Base-by-base conservation (phyloP, 2,888 invertebrate species). In the Drosophila ochracea region DNA sequence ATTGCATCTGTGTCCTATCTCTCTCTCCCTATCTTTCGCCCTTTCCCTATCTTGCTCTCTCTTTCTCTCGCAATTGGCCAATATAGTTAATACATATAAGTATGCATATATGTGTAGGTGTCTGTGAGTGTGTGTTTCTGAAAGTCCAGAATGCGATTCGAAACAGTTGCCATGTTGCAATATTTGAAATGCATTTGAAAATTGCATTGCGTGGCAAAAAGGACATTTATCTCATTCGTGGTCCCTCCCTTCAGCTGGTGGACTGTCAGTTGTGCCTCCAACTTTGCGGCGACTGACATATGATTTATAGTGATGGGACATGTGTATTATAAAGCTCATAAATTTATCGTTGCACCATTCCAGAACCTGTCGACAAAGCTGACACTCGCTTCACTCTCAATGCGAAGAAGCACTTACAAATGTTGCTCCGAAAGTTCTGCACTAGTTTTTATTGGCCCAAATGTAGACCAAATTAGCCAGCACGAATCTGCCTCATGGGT, bases 241-340 rank as follows among this genome's bases (percentile, higher is more conserved):
- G 61, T 64, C 47, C 13, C 39, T 25, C 21, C 43, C 47, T 25
- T 13, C 35, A 41, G 58, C 55, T 49, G 43, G 21, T 49, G 61
- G 35, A 19, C 76, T 71, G 68, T 63, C 80, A 67, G 68, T 50
- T 77, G 60, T 21, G 74, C 72, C 61, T 61, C 58, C 62, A 39
- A 43, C 33, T 28, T 39, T 53, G 62, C 64, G 63, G 74, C 66
- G 62, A 57, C 71, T 68, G 73, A 67, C 66, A 70, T 58, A 74
- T 92, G 91, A 91, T 92, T 92, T 92, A 92, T 92, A 84, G 74
- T 79, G 74, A 82, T 77, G 77, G 87, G 89, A 90, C 92, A 91
- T 88, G 88, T 90, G 90, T 91, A 91, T 85, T 92, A 91, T 91
- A 89, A 84, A 84, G 88, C 84, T 84, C 91, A 89, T 89, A 91